Evolutionary conservation across 2,888 invertebrate genomes (phyloP).

Genomic region (Campoletis raptor): DNA sequence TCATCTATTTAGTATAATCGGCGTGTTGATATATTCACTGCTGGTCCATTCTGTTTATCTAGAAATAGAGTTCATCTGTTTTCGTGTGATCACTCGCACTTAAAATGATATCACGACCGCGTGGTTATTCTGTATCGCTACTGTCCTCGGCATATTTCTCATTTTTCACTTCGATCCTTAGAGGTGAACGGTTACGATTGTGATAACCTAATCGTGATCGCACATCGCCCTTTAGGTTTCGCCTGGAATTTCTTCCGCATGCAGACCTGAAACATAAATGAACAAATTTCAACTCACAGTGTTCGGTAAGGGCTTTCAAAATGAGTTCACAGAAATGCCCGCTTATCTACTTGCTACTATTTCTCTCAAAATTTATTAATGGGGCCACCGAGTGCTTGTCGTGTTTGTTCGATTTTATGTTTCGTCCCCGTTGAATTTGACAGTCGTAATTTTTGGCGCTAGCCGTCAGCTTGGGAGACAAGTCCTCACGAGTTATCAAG

Average conservation of each 20-base stretch:
- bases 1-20: not conserved
- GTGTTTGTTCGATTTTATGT: no score
- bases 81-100: no score
- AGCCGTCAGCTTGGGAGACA: no score
- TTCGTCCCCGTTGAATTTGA: no score
- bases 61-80: not conserved
- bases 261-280: constrained; percentile 71
- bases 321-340: no score
- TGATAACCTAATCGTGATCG: constrained; percentile 80
- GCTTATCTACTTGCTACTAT: no score
- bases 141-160: constrained; percentile 79
- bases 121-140: constrained; percentile 74
- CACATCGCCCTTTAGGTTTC: constrained; percentile 77
- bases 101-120: not conserved
- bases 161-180: constrained; percentile 84
- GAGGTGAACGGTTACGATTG: constrained; percentile 81
- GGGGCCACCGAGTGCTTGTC: no score
- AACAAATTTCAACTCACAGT: not conserved
- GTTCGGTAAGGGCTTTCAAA: not conserved
- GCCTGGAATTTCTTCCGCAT: constrained; percentile 75
- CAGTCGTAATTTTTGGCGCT: no score
- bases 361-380: no score
- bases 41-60: not conserved
- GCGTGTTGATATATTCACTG: not conserved
- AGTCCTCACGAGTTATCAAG: no score